Evolutionary conservation across 2,888 invertebrate genomes (phyloP), one percentile per base, ranked within the genome.

Genomic region (Melipona bicolor): DNA sequence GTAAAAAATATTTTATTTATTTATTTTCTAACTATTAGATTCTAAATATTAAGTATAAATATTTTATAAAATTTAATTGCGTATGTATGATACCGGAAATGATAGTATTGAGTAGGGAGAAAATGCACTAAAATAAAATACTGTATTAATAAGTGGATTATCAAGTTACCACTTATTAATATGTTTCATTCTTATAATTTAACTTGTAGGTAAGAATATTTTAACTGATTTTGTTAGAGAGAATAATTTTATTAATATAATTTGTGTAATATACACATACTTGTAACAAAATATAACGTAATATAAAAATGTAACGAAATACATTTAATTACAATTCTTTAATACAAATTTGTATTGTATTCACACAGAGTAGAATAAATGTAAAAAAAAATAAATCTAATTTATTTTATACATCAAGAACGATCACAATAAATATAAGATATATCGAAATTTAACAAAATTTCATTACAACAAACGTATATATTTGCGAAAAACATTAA

Each of bases 161-260:
- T 50, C 9, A 61, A 19, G 36, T 36, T 36, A 36, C 36, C 5
- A 36, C 50, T 54, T 50, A 17, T 13, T 32, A 50, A 69, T 76
- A 5, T 19, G 2, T 43, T 59, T 5, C 49, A 13, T 36, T 59
- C 52, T 64, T 56, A 43, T 13, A 70, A 3, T 50, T 68, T 43
- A 19, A 3, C 43, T 62, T 32, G 49, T 52, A 19, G 19, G 21
- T 50, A 49, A 49, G 13, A 68, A 27, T 24, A 56, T 49, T 65
- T 32, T 3, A 67, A 36, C 49, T 59, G 36, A 59, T 52, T 84
- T 68, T 36, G 17, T 65, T 72, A 67, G 49, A 36, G 68, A 43
- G 56, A 77, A 81, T 50, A 69, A 79, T 54, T 87, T 86, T 87
- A 87, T 88, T 87, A 56, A 83, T 78, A 54, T 49, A 64, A 77